These are phyloP conservation scores for Hydroisotoma schaefferi DNA, from an alignment of 2,888 invertebrate genomes.

Conservation along the genomic window DNA sequence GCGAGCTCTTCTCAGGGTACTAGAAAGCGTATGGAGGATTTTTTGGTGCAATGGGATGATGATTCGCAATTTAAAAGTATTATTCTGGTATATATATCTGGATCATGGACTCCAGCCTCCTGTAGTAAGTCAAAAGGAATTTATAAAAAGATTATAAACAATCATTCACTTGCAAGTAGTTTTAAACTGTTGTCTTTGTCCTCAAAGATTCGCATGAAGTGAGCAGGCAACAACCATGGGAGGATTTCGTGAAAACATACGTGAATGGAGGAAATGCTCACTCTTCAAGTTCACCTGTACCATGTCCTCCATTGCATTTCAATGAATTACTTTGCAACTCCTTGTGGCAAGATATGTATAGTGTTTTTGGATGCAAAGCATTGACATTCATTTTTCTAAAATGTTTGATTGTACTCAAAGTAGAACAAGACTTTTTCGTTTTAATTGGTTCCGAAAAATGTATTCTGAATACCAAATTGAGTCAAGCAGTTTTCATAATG, in stretches of 20 bases:
- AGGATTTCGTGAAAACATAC: neutral
- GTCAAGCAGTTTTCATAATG: too few species aligned
- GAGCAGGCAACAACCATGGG: constrained; percentile 11
- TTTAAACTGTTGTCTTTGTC: neutral
- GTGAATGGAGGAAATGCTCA: too few species aligned
- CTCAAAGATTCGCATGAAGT: neutral
- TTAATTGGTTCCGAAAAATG: constrained; percentile 3
- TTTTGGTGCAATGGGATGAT: constrained; percentile 11
- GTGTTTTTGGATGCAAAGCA: constrained; percentile 14
- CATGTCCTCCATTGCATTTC: constrained; percentile 25
- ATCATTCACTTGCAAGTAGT: neutral
- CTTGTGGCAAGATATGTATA: constrained; percentile 34
- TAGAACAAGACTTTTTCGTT: constrained; percentile 16
- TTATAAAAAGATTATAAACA: neutral
- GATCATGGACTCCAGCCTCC: constrained; percentile 3
- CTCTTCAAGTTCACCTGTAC: constrained; percentile 3
- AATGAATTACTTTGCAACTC: constrained; percentile 17
- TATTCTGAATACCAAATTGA: neutral
- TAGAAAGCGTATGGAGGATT: neutral
- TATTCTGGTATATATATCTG: constrained; percentile 2
- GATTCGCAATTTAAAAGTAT: neutral
- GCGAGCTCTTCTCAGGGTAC: neutral
- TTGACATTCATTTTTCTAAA: constrained; percentile 24
- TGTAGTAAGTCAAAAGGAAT: constrained; percentile 2
- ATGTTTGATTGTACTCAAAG: constrained; percentile 23